phyloP scores from a whole-genome alignment of 1,140 invertebrate species.

The Drosophila ficusphila region DNA sequence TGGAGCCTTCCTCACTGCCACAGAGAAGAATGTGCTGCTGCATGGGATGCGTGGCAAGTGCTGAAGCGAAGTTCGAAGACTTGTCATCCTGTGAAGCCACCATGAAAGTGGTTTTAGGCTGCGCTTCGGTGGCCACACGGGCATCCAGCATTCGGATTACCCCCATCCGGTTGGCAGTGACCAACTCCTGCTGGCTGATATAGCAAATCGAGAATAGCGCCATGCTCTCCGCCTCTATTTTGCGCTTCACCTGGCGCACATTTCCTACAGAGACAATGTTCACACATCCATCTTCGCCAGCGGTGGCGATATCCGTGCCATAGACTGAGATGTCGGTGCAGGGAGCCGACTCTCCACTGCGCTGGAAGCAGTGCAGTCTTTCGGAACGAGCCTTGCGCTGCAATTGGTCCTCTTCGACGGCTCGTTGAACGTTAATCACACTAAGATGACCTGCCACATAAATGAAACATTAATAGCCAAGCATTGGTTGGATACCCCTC shows the following conservation, averaged over 20 bases:
- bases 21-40: slow-evolving; percentile 92
- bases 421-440: slow-evolving; percentile 86
- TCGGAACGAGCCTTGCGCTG: slow-evolving; percentile 86
- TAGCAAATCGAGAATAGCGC: slow-evolving; percentile 91
- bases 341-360: slow-evolving; percentile 86
- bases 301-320: slow-evolving; percentile 89
- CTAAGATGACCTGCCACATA: slow-evolving; percentile 86
- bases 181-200: slow-evolving; percentile 90
- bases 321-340: slow-evolving; percentile 89
- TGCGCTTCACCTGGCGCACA: slow-evolving; percentile 57
- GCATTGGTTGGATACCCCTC: no score
- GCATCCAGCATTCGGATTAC: slow-evolving; percentile 95
- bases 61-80: slow-evolving; percentile 87
- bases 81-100: slow-evolving; percentile 88
- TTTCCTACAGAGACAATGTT: slow-evolving; percentile 64
- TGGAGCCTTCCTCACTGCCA: slow-evolving; percentile 91
- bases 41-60: slow-evolving; percentile 92
- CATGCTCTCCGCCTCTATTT: slow-evolving; percentile 90
- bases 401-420: slow-evolving; percentile 85
- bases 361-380: slow-evolving; percentile 88
- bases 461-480: no score
- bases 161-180: slow-evolving; percentile 93
- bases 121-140: slow-evolving; percentile 86
- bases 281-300: slow-evolving; percentile 91
- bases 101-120: slow-evolving; percentile 87